Evolutionary conservation across 2,113 vertebrate genomes (phyloP), one percentile per base, ranked within the genome.

Genomic region (Channa maculata): DNA sequence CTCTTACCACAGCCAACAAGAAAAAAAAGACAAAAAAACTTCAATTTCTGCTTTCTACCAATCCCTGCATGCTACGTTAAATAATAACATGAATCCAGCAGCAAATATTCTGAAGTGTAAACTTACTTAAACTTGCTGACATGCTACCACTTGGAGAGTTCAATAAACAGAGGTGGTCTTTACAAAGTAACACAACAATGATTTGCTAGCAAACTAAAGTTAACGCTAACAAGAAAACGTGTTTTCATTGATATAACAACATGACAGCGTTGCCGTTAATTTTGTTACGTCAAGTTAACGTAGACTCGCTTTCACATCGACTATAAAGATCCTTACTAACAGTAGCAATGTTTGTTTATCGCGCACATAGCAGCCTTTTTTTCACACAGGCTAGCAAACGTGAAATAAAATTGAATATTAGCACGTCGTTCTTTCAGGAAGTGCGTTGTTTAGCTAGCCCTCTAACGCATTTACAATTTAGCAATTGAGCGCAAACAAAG

Each of bases 371-470:
- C 2, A 4, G 13, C 7, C 3, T 51, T 8, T 24, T 12, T 45
- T 6, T 50, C 9, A 12, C 37, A 11, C 8, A n/a, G 7, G 9
- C 45, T 2, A 7, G 24, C 14, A 54, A 8, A 41, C 4, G 4
- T 49, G 3, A 2, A 36, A 50, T 43, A 38, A 44, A 48, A 54
- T 1, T 13, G n/a, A 38, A 65, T 11, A 44, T 43, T 64, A 70
- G 63, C 63, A 34, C 15, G 52, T 38, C 13, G 52, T 9, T 39
- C 51, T 66, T 79, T 67, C 69, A 76, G 87, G 90, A 89, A 89
- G 86, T 83, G 54, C 3, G 9, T 41, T 39, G 24, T 70, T 71
- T 34, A 69, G 87, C 79, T 76, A 73, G 41, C 76, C 37, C 4
- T 52, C 67, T 60, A 71, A 65, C 60, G 33, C 44, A 10, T 14